Base-by-base conservation (phyloP, 2,888 invertebrate species). In the Cheilosia urbana region DNA sequence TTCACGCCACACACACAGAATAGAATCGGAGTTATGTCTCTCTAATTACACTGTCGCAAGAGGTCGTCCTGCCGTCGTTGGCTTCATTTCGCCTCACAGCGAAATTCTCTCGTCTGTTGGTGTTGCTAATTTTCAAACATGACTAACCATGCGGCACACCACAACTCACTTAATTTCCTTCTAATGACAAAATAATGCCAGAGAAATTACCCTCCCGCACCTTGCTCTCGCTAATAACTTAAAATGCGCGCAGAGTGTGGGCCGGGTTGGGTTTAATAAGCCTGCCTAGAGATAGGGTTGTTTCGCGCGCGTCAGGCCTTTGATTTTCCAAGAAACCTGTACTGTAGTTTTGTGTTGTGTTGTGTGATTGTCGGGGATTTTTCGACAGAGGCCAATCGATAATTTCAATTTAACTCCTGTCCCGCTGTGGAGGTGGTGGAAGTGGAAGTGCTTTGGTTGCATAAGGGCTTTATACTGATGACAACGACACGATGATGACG, bases 151-250 rank as follows among this genome's bases (percentile, higher is more conserved):
- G 84, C 71, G 80, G 80, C 69, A 57, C 84, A 66, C 79, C 84
- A 80, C 60, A 75, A 75, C 75, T 80, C 80, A 72, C 84, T 85
- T 85, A 76, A 83, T 80, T 84, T 71, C 79, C 79, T 80, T 85
- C 75, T 85, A 85, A 85, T 85, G 84, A 85, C 84, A 80, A 80
- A 79, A 85, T 85, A 85, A 85, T 85, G 60, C 84, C 55, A 66
- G 21, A 49, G 75, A 72, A 84, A 85, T 85, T 85, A 85, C 71
- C 71, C 71, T 71, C 58, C 69, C 58, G 53, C 66, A 58, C 55
- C 66, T 27, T 27, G 51, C 9, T 62, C 72, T 19, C 19, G 9
- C 68, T 57, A 68, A 73, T 78, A 73, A 79, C 47, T 69, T 63
- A 53, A 69, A 68, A 60, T 30, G 45, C 21, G 13, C 24, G 58